These are phyloP conservation scores for Acinonyx jubatus DNA, from an alignment of 2,113 vertebrate genomes.

Conservation along the genomic window DNA sequence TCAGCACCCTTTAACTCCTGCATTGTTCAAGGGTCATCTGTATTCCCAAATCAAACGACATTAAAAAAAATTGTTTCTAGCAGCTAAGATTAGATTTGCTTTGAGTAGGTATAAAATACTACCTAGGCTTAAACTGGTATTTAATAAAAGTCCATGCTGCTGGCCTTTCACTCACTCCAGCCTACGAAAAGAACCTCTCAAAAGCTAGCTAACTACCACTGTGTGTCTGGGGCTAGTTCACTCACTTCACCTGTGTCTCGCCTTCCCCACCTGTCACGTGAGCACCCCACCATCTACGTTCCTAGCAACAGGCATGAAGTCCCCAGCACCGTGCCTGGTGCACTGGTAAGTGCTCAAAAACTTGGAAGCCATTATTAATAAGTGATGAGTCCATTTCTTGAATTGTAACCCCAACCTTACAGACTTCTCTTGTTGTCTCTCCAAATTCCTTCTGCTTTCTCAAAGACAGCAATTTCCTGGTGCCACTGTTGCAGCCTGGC, in stretches of 20 bases:
- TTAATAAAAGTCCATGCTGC: background rate
- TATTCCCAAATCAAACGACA: background rate
- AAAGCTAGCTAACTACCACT: background rate
- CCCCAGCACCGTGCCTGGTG: background rate
- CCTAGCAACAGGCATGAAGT: accelerated
- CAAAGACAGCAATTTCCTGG: constrained; percentile 39
- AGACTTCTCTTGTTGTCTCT: background rate
- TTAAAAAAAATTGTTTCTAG: background rate
- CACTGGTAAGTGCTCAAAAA: background rate
- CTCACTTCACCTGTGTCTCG: background rate
- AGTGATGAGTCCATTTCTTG: background rate
- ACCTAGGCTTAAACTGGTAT: background rate
- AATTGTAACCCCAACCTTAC: background rate
- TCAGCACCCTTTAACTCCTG: background rate
- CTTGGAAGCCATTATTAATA: background rate
- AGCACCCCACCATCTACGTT: background rate
- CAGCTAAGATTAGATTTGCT: background rate
- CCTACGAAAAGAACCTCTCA: background rate
- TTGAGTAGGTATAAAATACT: background rate
- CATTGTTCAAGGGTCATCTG: background rate
- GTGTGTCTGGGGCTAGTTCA: background rate
- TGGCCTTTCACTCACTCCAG: background rate
- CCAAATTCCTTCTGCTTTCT: background rate
- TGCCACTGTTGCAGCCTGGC: background rate
- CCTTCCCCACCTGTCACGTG: background rate